Base-by-base conservation (phyloP, 2,888 invertebrate genomes). In the Spilosoma lubricipeda region DNA sequence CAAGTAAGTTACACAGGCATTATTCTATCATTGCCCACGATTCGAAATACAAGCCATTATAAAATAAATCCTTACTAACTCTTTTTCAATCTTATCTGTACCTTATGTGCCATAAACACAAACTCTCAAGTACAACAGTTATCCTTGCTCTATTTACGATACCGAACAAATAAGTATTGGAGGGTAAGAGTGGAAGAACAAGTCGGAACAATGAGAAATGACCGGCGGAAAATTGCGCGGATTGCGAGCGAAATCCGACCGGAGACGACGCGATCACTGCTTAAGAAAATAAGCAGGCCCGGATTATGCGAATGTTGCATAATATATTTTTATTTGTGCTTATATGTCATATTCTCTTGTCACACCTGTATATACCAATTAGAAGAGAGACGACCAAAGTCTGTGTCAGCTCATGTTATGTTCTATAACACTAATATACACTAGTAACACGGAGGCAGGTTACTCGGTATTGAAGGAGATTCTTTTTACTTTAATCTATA, bases 181-280 rank as follows among this genome's bases (percentile, higher is more conserved):
- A 86, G 78, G 83, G 82, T 52, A 63, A 36, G 63, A 85, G 86
- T 87, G 82, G 81, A 81, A 85, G 87, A 80, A 81, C 82, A 85
- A 88, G 87, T 85, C 83, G 88, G 86, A 94, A 95, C 95, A 93
- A 95, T 95, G 95, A 95, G 93, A 95, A 95, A 95, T 95, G 95
- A 95, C 95, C 95, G 93, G 87, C 91, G 93, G 93, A 92, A 95
- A 95, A 95, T 95, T 95, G 95, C 92, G 88, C 89, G 93, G 94
- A 94, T 94, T 92, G 84, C 82, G 88, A 87, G 83, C 88, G 90
- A 91, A 82, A 93, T 91, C 91, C 92, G 88, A 85, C 84, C 85
- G 89, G 89, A 86, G 89, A 87, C 88, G 88, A 84, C 86, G 87
- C 87, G 89, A 88, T 87, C 88, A 84, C 90, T 87, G 85, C 87